Evolutionary conservation across 2,888 invertebrate genomes (phyloP), one percentile per base, ranked within the genome.

Genomic region (Phrixothrix hirtus): DNA sequence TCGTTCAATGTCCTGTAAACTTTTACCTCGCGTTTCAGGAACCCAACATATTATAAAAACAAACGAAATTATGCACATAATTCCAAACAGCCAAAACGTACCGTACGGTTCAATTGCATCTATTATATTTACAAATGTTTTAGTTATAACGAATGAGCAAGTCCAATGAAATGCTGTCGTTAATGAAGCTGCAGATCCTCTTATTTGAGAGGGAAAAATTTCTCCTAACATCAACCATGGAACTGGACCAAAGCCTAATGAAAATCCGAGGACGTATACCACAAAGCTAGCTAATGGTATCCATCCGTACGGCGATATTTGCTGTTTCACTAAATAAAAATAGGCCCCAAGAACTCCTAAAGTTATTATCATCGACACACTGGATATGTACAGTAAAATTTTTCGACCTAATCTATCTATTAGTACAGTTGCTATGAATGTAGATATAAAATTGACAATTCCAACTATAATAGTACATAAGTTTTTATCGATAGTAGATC

Each of bases 11-110:
- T 96, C 95, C 72, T 95, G 95, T 60, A 96, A 81, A 60, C 89
- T 89, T 73, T 89, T 89, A 11, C 95, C 95, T 67, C 89, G 87
- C 1, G 97, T 97, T 78, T 97, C 96, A 6, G 96, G 96, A 38
- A 96, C 91, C 70, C 83, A 89, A 62, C 87, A 78, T 66, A 88
- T 84, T 3, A 92, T 89, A 75, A 95, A 95, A 62, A 90, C 75
- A 49, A 93, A 74, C 31, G 89, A 88, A 7, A 85, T 39, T 1
- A 87, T 58, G 69, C 90, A 89, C 63, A 92, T 83, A 3, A 78
- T 67, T 9, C 87, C 86, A 72, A 93, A 96, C 55, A 92, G 66
- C 87, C 90, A 91, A 71, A 95, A 89, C 0, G 88, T 85, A 13
- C 87, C 87, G 62, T 86, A 80, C 50, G 82, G 79, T 0, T 89